Conservation (phyloP, 2,797 vertebrate genomes). For the Cyprinodon diabolis region DNA sequence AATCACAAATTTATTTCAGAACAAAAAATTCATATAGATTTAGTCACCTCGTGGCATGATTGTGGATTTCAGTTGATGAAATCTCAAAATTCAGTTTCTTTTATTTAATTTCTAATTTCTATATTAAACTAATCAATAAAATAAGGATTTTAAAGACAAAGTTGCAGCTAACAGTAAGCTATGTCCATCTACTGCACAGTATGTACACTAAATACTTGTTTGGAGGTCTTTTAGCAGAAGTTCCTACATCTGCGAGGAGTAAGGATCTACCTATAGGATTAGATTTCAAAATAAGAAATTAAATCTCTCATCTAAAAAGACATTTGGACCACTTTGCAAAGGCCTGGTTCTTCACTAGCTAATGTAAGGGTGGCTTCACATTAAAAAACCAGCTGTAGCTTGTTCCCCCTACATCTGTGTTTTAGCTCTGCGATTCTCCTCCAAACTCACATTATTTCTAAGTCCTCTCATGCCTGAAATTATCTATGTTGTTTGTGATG, state of each 20-base stretch:
- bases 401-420: neutral
- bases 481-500: neutral
- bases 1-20: neutral
- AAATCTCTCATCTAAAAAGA: too few relatives aligned
- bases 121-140: neutral
- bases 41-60: neutral
- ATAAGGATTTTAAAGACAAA: neutral
- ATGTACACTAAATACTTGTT: neutral
- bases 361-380: neutral
- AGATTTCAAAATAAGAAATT: too few relatives aligned
- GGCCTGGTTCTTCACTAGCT: neutral
- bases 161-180: neutral
- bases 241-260: neutral
- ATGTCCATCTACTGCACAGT: neutral
- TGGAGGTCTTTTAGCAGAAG: neutral
- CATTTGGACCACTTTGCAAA: too few relatives aligned
- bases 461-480: neutral
- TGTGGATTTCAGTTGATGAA: neutral
- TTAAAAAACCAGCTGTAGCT: too few relatives aligned
- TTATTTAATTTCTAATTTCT: neutral
- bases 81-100: neutral
- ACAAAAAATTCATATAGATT: neutral
- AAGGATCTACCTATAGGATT: neutral
- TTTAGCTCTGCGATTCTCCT: neutral
- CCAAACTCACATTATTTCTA: neutral